Evolutionary conservation across 2,113 vertebrate genomes (phyloP), one percentile per base, ranked within the genome.

Genomic region (Clarias gariepinus): DNA sequence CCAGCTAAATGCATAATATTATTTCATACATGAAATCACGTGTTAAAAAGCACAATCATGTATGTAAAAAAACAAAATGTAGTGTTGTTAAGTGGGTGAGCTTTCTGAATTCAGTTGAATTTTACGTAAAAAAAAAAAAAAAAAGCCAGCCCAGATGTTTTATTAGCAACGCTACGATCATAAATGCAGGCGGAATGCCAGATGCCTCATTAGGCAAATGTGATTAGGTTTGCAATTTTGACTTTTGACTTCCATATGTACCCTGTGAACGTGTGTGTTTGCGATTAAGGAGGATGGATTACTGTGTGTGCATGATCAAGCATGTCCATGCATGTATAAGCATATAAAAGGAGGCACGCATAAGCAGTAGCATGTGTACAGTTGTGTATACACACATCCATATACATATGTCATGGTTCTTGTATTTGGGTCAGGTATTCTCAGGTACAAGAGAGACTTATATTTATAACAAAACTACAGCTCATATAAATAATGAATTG

Each of bases 201-300:
- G 92, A 93, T 93, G 92, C 94, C 91, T 92, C 92, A 93, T 95
- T 95, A 94, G 90, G 91, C 91, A 94, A 92, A 93, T 93, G 93
- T 94, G 92, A 93, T 93, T 91, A 92, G 90, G 90, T 92, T 55
- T 89, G 92, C 91, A 87, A 90, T 91, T 94, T 90, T 90, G 86
- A 90, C 89, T 89, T 91, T 92, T 90, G 68, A 83, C 74, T 91
- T 93, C 91, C 92, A 93, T 94, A 92, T 95, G 90, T 88, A 82
- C 74, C 55, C 66, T 77, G 81, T 28, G 82, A 77, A 71, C 71
- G 90, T 77, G 82, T 83, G 64, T 82, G n/a, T 58, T 88, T 92
- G 91, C 90, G 80, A 81, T 69, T 88, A 84, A 21, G 76, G 71
- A 85, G 52, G 53, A 63, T 73, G 83, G 33, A 74, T 83, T 85